phyloP scores from a whole-genome alignment of 1,140 invertebrate genomes.

The Rhopalosiphum padi region DNA sequence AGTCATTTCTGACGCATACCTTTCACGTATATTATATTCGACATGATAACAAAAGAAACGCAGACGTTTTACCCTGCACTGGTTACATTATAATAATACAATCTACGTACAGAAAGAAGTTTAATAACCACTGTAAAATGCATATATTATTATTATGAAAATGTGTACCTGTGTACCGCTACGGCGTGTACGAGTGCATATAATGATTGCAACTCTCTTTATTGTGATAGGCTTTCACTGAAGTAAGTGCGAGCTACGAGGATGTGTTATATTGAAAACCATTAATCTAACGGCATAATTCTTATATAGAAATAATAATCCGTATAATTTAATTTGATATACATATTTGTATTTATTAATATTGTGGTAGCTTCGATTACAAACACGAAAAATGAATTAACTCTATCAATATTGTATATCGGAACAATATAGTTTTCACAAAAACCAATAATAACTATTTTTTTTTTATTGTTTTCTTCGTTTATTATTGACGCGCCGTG shows the following conservation, averaged over 20 bases:
- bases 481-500: background rate
- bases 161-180: background rate
- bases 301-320: background rate
- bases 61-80: constrained; percentile 18
- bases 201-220: background rate
- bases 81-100: background rate
- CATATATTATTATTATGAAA: constrained; percentile 21
- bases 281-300: background rate
- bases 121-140: constrained; percentile 27
- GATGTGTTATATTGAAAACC: background rate
- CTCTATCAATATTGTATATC: background rate
- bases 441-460: background rate
- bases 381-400: background rate
- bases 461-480: background rate
- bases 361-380: background rate
- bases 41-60: constrained; percentile 28
- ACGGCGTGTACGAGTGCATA: background rate
- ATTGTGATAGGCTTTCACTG: background rate
- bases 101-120: background rate
- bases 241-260: background rate
- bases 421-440: background rate
- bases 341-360: background rate
- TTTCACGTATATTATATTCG: background rate
- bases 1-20: background rate
- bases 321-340: background rate